These are phyloP conservation scores for Cricetomys ansorgei DNA, from an alignment of 2,113 vertebrate genomes.

Conservation along the genomic window DNA sequence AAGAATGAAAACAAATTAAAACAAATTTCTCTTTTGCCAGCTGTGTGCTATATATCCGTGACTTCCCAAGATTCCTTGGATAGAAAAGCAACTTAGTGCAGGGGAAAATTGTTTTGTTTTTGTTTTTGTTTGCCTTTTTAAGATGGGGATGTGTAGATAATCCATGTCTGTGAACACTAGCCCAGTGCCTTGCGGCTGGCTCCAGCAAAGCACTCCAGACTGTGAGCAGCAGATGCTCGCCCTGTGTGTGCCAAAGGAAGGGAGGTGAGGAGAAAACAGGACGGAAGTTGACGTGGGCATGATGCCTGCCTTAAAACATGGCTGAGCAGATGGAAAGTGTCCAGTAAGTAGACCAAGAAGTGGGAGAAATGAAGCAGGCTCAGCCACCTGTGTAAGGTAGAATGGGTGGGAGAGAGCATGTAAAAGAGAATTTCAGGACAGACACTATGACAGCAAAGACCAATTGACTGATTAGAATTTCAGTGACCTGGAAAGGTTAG, in stretches of 20 bases:
- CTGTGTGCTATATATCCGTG: background rate
- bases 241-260: too few species aligned
- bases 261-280: background rate
- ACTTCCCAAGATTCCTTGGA: background rate
- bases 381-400: background rate
- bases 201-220: background rate
- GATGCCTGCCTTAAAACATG: background rate
- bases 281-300: background rate
- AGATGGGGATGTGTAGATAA: background rate
- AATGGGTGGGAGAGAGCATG: fast-evolving
- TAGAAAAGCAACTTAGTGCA: background rate
- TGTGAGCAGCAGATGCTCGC: background rate
- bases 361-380: background rate
- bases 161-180: background rate
- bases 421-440: background rate
- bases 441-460: background rate
- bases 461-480: background rate
- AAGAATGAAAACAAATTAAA: background rate
- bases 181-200: too few species aligned
- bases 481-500: background rate
- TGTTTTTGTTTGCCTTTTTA: background rate
- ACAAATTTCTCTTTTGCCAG: background rate
- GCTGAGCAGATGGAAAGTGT: background rate
- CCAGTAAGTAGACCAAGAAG: background rate
- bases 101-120: background rate